Conservation (phyloP, 2,797 vertebrate genomes). For the Phoebastria nigripes region DNA sequence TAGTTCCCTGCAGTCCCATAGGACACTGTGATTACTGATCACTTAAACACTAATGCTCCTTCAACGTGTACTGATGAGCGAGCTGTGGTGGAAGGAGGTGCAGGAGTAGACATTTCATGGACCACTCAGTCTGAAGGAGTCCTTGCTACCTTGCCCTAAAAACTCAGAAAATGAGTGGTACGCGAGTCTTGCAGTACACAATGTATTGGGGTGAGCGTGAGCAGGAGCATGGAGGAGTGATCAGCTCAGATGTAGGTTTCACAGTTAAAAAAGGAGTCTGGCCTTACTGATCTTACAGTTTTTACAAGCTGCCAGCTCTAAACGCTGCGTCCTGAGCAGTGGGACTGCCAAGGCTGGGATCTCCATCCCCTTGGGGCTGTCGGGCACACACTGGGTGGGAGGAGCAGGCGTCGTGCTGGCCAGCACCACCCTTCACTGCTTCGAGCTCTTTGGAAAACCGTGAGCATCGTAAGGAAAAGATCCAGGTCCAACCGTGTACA, state of each 20-base stretch:
- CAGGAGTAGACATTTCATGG: background rate
- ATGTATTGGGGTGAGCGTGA: fast-evolving
- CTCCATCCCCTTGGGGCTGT: fast-evolving
- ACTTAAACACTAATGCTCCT: background rate
- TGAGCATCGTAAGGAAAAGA: background rate
- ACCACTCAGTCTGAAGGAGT: background rate
- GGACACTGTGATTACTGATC: background rate
- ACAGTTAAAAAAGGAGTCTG: background rate
- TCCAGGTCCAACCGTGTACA: fast-evolving
- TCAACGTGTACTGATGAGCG: background rate
- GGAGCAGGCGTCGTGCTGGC: background rate
- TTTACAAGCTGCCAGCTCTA: background rate
- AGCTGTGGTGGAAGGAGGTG: background rate
- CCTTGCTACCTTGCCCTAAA: background rate
- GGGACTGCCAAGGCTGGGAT: background rate
- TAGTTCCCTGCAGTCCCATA: background rate
- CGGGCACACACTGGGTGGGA: background rate
- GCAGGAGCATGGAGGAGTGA: background rate
- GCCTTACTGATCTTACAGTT: background rate
- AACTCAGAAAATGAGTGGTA: background rate
- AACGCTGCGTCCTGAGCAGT: background rate
- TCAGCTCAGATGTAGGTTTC: background rate
- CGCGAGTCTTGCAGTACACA: background rate
- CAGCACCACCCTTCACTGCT: background rate
- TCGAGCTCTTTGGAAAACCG: background rate